Percentiles rank a stretch among this genome's conserved stretches.
These are phyloP conservation scores for Smithornis capensis DNA, from an alignment of 2,113 vertebrate species.

Conservation along the genomic window DNA sequence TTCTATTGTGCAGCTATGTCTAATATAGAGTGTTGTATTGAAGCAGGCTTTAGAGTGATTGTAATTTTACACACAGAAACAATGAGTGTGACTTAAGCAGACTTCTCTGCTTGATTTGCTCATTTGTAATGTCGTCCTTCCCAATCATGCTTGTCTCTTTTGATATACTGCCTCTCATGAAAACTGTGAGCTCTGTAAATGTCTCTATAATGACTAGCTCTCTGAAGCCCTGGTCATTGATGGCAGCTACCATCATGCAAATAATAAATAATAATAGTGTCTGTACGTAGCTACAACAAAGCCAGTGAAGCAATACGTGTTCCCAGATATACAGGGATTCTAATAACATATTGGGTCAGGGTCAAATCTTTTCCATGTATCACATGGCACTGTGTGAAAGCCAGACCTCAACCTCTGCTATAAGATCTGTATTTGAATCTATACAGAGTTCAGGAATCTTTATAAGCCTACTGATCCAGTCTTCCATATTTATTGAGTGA, in stretches of 20 bases:
- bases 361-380: neutral
- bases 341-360: neutral
- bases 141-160: constrained; percentile 5
- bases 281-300: neutral
- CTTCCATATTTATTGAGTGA: neutral
- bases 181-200: constrained; percentile 10
- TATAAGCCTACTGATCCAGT: neutral
- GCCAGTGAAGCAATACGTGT: neutral
- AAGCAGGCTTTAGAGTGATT: neutral
- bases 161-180: constrained; percentile 8
- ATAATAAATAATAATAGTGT: constrained; percentile 27
- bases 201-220: constrained; percentile 16
- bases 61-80: neutral
- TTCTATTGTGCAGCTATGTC: neutral
- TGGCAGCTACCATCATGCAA: constrained; percentile 1
- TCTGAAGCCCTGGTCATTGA: neutral
- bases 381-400: neutral
- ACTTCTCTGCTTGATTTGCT: neutral
- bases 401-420: neutral
- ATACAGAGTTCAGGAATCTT: neutral
- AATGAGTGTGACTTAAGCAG: neutral
- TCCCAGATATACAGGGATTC: neutral
- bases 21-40: neutral
- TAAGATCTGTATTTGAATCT: neutral
- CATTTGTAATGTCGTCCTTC: constrained; percentile 6